Base-by-base conservation (phyloP, 2,888 invertebrate genomes). In the Ditula angustiorana region DNA sequence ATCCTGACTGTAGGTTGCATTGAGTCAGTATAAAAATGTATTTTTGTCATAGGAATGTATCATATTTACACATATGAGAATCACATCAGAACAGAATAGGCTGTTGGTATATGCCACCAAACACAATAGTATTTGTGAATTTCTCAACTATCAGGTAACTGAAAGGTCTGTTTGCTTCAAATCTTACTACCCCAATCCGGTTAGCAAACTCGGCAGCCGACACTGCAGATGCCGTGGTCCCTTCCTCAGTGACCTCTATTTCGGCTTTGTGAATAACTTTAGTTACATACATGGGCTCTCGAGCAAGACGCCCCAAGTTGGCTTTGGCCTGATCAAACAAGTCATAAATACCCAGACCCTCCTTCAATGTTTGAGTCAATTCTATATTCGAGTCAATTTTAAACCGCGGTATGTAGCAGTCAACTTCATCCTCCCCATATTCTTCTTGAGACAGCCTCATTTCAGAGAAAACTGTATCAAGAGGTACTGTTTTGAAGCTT, bases 181-280 rank as follows among this genome's bases (percentile, higher is more conserved):
- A 95, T 67, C 93, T 89, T 0, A 95, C 93, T 1, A 94, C 93
- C 4, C 93, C 90, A 33, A 93, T 91, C 62, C 94, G 91, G 71
- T 94, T 93, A 3, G 85, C 80, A 57, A 94, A 90, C 52, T 89
- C 89, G 0, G 86, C 86, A 1, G 79, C 79, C 0, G 95, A 94
- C 0, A 94, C 95, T 0, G 94, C 96, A 0, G 94, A 88, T 0
- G 96, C 96, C 24, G 94, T 93, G 0, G 96, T 96, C 0, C 96
- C 96, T 67, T 95, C 94, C 78, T 96, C 96, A 11, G 95, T 95
- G 0, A 96, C 96, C 73, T 96, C 95, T 70, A 96, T 95, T 72
- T 94, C 94, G 1, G 96, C 95, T 77, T 95, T 95, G 76, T 96
- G 96, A 2, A 96, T 86, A 0, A 95, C 83, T 61, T 93, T 90